Conservation (phyloP, 2,797 vertebrate genomes). For the Nyctalus aviator region DNA sequence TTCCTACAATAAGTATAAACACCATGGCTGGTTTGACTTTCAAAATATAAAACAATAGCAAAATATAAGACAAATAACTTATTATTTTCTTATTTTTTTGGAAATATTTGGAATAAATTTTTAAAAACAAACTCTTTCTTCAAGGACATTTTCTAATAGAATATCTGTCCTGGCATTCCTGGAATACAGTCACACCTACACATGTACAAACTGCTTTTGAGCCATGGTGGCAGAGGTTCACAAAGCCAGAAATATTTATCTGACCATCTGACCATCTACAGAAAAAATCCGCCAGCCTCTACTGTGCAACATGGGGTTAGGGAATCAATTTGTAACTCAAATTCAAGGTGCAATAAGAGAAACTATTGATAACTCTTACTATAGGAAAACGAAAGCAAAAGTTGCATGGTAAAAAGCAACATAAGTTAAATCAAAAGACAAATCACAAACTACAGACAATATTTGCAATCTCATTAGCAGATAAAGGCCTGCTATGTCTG, state of each 20-base stretch:
- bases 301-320: background rate
- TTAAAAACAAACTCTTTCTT: background rate
- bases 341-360: background rate
- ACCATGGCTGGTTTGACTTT: too few species aligned
- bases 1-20: background rate
- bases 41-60: background rate
- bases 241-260: background rate
- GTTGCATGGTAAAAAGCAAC: background rate
- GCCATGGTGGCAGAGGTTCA: background rate
- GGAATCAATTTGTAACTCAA: background rate
- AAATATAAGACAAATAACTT: background rate
- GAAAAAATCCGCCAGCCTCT: background rate
- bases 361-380: background rate
- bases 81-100: background rate
- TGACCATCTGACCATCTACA: background rate
- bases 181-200: background rate
- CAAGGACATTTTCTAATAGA: background rate
- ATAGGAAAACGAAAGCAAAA: background rate
- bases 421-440: background rate
- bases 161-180: background rate
- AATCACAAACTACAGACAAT: background rate
- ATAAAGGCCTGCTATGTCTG: background rate
- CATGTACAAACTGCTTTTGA: background rate
- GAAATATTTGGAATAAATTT: background rate
- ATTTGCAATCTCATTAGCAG: background rate